Conservation (phyloP, 2,113 vertebrate species). For the Sphaerodactylus townsendi region DNA sequence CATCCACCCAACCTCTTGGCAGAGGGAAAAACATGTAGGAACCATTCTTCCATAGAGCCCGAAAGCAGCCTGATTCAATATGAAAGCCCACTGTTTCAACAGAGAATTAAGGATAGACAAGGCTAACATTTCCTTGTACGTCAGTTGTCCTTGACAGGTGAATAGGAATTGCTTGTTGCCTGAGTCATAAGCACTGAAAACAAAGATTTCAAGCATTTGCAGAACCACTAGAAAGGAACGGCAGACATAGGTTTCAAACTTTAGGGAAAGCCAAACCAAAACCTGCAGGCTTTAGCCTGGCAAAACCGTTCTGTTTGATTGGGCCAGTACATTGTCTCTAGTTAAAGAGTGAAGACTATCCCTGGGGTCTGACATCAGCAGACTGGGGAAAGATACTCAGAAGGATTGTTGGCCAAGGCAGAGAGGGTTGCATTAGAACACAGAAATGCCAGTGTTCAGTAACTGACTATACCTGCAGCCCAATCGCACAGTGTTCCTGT, state of each 20-base stretch:
- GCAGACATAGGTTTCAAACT: not conserved
- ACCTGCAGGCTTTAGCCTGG: not conserved
- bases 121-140: not conserved
- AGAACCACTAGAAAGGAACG: not conserved
- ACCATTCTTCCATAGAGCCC: not conserved
- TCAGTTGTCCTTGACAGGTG: slow-evolving; percentile 4
- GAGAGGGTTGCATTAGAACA: not conserved
- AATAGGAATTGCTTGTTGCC: not conserved
- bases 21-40: not conserved
- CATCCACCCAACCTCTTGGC: not conserved
- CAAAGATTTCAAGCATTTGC: not conserved
- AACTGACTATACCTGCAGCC: not conserved
- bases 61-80: not conserved
- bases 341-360: not conserved
- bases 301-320: not conserved
- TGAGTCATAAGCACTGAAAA: slow-evolving; percentile 14
- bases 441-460: not conserved
- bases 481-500: not conserved
- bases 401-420: not conserved
- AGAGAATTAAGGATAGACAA: not conserved
- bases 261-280: not conserved
- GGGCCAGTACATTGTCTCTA: not conserved
- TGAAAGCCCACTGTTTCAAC: not conserved
- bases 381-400: not conserved
- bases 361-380: not conserved